A percentile compares a stretch with the other conserved stretches of the same genome.
phyloP scores from a whole-genome alignment of 2,888 invertebrate genomes.

The Ditylenchus weischeri region DNA sequence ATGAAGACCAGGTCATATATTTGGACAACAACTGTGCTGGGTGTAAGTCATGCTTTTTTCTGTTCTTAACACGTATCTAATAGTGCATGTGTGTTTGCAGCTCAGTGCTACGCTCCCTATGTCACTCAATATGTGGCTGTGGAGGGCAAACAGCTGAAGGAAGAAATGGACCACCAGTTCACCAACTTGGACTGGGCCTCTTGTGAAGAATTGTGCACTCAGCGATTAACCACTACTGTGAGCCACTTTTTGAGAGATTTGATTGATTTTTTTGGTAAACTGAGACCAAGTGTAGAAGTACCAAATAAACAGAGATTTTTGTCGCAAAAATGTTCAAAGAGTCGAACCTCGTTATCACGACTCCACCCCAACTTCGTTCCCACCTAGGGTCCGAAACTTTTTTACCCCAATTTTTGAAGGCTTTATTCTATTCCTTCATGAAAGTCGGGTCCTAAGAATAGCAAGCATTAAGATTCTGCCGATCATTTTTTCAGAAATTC shows the following conservation, averaged over 20 bases:
- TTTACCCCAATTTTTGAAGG: too few species aligned
- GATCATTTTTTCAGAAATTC: too few species aligned
- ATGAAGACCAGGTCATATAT: conserved; percentile 57
- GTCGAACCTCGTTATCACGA: too few species aligned
- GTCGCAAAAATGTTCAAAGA: not conserved
- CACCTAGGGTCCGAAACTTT: too few species aligned
- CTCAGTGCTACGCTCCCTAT: conserved; percentile 57
- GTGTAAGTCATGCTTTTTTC: conserved; percentile 37
- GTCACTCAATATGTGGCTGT: conserved; percentile 58
- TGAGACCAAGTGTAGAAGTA: not conserved
- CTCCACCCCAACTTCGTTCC: too few species aligned
- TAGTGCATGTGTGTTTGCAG: conserved; percentile 35
- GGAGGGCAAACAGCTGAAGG: conserved; percentile 49
- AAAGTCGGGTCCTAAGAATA: too few species aligned
- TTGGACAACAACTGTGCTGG: conserved; percentile 59
- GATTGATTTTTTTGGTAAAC: conserved; percentile 15
- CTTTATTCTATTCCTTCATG: too few species aligned
- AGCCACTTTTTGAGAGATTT: not conserved
- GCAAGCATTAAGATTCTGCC: too few species aligned
- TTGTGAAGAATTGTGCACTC: conserved; percentile 56
- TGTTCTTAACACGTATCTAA: not conserved
- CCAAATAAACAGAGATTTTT: not conserved
- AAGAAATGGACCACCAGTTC: conserved; percentile 52
- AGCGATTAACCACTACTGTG: conserved; percentile 50
- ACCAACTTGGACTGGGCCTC: conserved; percentile 50